Base-by-base conservation (phyloP, 1,140 invertebrate genomes). In the Aplysia californica region DNA sequence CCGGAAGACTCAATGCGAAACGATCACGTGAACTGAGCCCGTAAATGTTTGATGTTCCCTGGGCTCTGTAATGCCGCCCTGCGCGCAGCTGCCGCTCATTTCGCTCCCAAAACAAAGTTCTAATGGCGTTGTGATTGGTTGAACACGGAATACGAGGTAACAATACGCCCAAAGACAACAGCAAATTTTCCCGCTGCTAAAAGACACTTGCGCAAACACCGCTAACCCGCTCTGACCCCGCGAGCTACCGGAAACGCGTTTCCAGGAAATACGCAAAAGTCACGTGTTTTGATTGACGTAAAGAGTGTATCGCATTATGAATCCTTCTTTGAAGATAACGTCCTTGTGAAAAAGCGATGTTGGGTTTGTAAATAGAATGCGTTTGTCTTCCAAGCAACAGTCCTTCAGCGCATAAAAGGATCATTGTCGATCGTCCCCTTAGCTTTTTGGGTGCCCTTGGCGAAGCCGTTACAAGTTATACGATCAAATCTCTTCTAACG, bases 161-260 rank as follows among this genome's bases (percentile, higher is more conserved):
- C 67, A 41, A 26, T 69, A 55, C 41, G 29, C 41, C 67, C 67
- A 69, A 69, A 69, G 67, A 69, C 67, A 69, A 69, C 67, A 69
- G 67, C 67, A 69, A 69, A 44, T 50, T 69, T 69, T 69, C 41
- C 23, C 6, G 4, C 41, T 33, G 36, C 50, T 56, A 69, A 69
- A 55, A 29, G 35, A 50, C 67, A 69, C 67, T 26, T 69, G 39
- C 39, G 18, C 41, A 69, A 69, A 69, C 39, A 50, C 41, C 5
- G 10, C 67, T 26, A 69, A 69, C 67, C 67, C 35, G 67, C 26
- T 3, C 35, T 69, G 67, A 69, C 67, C 67, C 41, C 68, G 50
- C 38, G 21, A 44, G 41, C 23, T 29, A 33, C 67, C 39, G 67
- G 67, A 69, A 69, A 55, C 39, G 67, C n/a, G 33, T 5, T 69